Evolutionary conservation across 2,113 vertebrate species (phyloP).

Genomic region (Reinhardtius hippoglossoides): DNA sequence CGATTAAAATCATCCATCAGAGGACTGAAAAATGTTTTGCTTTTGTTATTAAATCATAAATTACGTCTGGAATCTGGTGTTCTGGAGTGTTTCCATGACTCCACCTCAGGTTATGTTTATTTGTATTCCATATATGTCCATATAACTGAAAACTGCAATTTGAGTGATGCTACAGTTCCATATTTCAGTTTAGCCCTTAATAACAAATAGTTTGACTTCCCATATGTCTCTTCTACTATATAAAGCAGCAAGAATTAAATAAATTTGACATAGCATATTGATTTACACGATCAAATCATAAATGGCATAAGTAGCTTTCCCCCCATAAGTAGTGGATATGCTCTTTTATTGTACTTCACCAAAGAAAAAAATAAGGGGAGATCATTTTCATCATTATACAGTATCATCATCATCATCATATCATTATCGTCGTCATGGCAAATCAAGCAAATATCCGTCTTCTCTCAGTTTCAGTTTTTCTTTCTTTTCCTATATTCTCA

Average conservation of each 20-base stretch:
- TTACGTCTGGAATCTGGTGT: slow-evolving; percentile 1
- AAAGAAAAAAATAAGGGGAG: slow-evolving; percentile 1
- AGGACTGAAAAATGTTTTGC: not conserved
- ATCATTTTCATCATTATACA: slow-evolving; percentile 20
- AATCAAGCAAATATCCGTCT: slow-evolving; percentile 11
- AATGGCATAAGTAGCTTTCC: not conserved
- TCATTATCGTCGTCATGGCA: slow-evolving; percentile 22
- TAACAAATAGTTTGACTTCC: too few relatives aligned
- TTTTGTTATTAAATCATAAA: slow-evolving; percentile 24
- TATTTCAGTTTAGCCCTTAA: too few relatives aligned
- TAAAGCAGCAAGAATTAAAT: too few relatives aligned
- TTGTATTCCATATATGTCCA: not conserved
- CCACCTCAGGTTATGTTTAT: not conserved
- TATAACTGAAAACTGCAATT: too few relatives aligned
- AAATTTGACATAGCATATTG: not conserved
- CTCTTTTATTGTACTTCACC: slow-evolving; percentile 19
- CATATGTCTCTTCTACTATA: too few relatives aligned
- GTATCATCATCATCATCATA: slow-evolving; percentile 13
- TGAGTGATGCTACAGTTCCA: too few relatives aligned
- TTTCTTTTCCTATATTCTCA: not conserved
- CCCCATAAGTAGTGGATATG: not conserved
- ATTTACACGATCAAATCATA: not conserved
- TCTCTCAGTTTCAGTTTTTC: not conserved
- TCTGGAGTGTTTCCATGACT: slow-evolving; percentile 5
- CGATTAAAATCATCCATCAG: slow-evolving; percentile 28